These are phyloP conservation scores for Thecophora atra DNA, from an alignment of 2,888 invertebrate genomes.

Conservation along the genomic window DNA sequence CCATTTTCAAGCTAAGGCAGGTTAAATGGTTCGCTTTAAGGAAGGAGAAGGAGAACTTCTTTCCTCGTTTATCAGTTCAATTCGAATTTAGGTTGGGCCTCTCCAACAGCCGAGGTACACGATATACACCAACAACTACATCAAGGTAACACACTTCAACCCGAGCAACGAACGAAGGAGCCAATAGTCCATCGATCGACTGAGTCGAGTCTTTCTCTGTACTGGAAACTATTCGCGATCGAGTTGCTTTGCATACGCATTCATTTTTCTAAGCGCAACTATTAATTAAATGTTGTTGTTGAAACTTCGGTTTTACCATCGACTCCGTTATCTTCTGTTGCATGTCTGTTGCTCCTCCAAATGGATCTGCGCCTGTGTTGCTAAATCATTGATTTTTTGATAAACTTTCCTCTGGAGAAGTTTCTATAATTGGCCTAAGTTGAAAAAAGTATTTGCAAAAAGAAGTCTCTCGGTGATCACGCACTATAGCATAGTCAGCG, in stretches of 20 bases:
- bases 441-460: too few species aligned
- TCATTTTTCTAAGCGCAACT: neutral
- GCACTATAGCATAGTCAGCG: too few species aligned
- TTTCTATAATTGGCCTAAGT: too few species aligned
- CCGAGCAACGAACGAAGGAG: too few species aligned
- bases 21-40: neutral
- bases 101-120: neutral
- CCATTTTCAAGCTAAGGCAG: neutral
- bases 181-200: neutral
- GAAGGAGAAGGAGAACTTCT: neutral
- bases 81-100: neutral
- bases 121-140: neutral
- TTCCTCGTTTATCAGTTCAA: neutral
- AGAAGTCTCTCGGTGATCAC: too few species aligned
- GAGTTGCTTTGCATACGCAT: neutral
- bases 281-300: conserved; percentile 2
- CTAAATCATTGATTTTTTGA: too few species aligned
- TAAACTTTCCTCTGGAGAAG: too few species aligned
- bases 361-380: too few species aligned
- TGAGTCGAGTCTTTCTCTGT: neutral
- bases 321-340: neutral
- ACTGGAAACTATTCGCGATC: neutral
- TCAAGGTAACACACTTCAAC: neutral
- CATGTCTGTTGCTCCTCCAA: neutral
- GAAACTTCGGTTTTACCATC: neutral